These are phyloP conservation scores for Stegodyphus mimosarum DNA, from an alignment of 1,140 invertebrate genomes.

Conservation along the genomic window DNA sequence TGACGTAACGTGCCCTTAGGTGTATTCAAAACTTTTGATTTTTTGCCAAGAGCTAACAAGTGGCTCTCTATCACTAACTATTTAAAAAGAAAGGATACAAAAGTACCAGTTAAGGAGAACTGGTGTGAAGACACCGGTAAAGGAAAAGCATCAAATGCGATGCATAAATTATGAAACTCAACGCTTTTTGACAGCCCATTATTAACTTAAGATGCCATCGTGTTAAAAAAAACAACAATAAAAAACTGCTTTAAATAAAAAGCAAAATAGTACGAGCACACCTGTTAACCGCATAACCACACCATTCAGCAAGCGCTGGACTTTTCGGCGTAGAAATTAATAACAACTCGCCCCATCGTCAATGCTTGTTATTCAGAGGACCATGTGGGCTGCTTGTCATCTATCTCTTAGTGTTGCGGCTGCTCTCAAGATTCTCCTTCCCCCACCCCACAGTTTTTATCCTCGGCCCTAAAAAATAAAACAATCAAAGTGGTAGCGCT, in stretches of 20 bases:
- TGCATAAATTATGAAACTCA: conserved; percentile 55
- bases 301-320: neutral
- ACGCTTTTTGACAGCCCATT: conserved; percentile 45
- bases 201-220: conserved; percentile 32
- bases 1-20: too few relatives aligned
- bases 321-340: conserved; percentile 37
- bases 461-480: conserved; percentile 1
- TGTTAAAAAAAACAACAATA: conserved; percentile 8
- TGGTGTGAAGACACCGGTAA: conserved; percentile 5
- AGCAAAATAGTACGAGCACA: neutral
- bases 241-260: conserved; percentile 26
- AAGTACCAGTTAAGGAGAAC: neutral
- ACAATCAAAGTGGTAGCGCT: conserved; percentile 50
- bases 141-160: neutral
- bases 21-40: too few relatives aligned
- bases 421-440: neutral
- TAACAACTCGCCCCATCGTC: conserved; percentile 28
- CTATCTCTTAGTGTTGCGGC: neutral
- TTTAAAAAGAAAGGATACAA: too few relatives aligned
- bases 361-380: conserved; percentile 40
- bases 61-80: too few relatives aligned
- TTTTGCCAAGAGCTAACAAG: too few relatives aligned
- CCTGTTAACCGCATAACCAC: conserved; percentile 45
- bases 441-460: neutral
- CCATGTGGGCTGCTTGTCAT: conserved; percentile 27